Conservation (phyloP, 1,140 invertebrate genomes). For the Scaptomyza pallida region DNA sequence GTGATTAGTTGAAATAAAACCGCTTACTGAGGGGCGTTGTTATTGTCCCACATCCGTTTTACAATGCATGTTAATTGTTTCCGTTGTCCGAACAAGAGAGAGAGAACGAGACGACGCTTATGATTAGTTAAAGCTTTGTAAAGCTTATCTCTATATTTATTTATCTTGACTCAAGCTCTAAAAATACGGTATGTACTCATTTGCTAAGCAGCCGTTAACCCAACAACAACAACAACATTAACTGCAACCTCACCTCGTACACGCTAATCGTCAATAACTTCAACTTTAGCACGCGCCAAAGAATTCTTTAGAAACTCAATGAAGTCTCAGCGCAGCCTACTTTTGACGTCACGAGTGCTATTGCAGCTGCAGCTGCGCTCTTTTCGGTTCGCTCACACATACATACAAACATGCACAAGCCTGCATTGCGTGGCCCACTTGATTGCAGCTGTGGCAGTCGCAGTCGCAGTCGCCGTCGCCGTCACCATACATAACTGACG, state of each 20-base stretch:
- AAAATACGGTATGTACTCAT: slow-evolving; percentile 31
- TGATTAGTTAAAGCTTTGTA: slow-evolving; percentile 22
- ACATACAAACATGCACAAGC: background rate
- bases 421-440: slow-evolving; percentile 39
- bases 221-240: background rate
- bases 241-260: background rate
- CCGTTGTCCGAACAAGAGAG: slow-evolving; percentile 44
- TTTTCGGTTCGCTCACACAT: background rate
- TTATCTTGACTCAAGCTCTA: slow-evolving; percentile 45
- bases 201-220: background rate
- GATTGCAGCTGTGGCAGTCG: slow-evolving; percentile 23
- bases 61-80: slow-evolving; percentile 56
- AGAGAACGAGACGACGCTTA: slow-evolving; percentile 9
- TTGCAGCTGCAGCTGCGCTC: slow-evolving; percentile 40
- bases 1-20: slow-evolving; percentile 1
- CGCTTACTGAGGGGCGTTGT: slow-evolving; percentile 2
- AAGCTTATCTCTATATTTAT: slow-evolving; percentile 37
- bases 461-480: slow-evolving; percentile 8
- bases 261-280: slow-evolving; percentile 22
- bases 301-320: slow-evolving; percentile 31
- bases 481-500: slow-evolving; percentile 34
- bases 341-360: slow-evolving; percentile 12
- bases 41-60: slow-evolving; percentile 40
- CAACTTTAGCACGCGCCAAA: slow-evolving; percentile 65
- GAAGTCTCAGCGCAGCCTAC: slow-evolving; percentile 16